Percentiles rank a stretch among this genome's conserved stretches.
phyloP scores from a whole-genome alignment of 2,113 vertebrate genomes.

The Amblyopsis rosae region DNA sequence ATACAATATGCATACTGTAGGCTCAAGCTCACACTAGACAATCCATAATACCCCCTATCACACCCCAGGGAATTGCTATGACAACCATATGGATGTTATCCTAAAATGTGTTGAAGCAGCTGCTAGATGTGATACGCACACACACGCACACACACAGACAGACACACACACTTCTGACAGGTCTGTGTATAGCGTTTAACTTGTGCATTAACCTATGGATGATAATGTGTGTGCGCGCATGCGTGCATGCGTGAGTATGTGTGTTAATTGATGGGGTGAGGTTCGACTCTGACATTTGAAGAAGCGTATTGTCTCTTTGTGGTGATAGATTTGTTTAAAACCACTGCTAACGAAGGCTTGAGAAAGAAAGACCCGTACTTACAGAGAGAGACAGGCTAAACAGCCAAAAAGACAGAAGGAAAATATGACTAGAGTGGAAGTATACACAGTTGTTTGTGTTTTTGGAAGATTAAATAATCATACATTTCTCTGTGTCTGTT shows the following conservation, averaged over 20 bases:
- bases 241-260: neutral
- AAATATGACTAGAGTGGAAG: slow-evolving; percentile 1
- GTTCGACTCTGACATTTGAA: neutral
- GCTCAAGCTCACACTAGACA: too few species aligned
- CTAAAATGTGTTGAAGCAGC: neutral
- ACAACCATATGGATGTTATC: too few species aligned
- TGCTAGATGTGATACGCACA: neutral
- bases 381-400: neutral
- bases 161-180: slow-evolving; percentile 2
- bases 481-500: too few species aligned
- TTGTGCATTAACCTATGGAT: neutral
- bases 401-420: slow-evolving; percentile 31
- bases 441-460: too few species aligned
- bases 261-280: neutral
- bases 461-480: too few species aligned
- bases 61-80: too few species aligned
- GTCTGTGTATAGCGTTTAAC: neutral
- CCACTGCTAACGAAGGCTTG: too few species aligned
- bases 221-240: neutral
- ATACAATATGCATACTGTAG: too few species aligned
- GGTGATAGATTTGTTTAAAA: too few species aligned
- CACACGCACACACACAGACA: slow-evolving; percentile 3
- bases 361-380: neutral
- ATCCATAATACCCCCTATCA: too few species aligned
- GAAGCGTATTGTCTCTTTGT: neutral